Conservation (phyloP, 2,113 vertebrate species). For the Progne subis region DNA sequence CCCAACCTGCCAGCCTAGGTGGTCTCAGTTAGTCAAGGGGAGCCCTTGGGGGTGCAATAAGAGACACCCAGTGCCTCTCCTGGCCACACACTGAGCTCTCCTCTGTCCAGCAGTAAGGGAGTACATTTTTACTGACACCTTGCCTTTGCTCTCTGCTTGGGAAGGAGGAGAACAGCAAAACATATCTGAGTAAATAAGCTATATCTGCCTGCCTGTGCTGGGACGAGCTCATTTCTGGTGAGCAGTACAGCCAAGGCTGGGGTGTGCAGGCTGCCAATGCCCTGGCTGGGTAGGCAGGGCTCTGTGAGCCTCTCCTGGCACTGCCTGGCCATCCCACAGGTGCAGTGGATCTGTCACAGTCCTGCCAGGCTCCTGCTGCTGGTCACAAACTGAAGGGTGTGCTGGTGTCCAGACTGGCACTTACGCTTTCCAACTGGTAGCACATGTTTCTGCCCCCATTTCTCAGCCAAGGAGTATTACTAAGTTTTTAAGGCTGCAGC, state of each 20-base stretch:
- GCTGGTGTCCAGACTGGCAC: background rate
- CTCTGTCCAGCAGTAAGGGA: fast-evolving
- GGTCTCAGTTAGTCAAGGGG: background rate
- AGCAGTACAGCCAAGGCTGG: background rate
- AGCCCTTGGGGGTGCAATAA: background rate
- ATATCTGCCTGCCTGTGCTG: background rate
- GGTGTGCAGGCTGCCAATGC: background rate
- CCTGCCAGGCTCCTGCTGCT: background rate
- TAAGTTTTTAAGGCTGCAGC: background rate
- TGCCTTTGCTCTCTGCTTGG: background rate
- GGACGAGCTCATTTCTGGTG: background rate
- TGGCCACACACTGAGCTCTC: background rate
- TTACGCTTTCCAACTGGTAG: background rate
- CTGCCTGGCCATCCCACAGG: background rate
- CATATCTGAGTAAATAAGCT: background rate
- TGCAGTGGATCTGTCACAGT: background rate
- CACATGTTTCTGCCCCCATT: background rate
- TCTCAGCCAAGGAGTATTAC: background rate
- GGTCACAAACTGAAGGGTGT: background rate
- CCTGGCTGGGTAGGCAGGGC: fast-evolving
- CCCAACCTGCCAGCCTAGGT: background rate
- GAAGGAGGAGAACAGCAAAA: background rate
- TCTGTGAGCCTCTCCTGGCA: background rate
- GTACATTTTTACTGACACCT: background rate
- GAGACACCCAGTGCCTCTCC: background rate